Base-by-base conservation (phyloP, 2,113 vertebrate species). In the Parotia lawesii region DNA sequence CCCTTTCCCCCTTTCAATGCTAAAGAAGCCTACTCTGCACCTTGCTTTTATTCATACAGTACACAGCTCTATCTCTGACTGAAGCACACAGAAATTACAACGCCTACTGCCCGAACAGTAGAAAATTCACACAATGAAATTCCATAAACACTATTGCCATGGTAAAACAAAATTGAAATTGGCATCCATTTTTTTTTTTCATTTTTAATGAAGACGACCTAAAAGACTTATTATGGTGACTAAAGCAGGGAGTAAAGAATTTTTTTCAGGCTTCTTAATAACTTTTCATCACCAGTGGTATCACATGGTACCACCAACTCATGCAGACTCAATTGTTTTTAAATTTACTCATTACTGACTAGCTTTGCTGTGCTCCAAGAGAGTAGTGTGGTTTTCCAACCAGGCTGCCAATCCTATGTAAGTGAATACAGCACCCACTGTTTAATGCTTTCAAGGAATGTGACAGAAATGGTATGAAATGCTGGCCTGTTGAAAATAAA, bases 181-280 rank as follows among this genome's bases (percentile, higher is more conserved):
- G 69, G 70, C n/a, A 71, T 42, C 5, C 15, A 19, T 2, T 12
- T 3, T 15, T 44, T n/a, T 40, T 47, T 10, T 5, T 7, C 28
- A 28, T 33, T 94, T 87, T 82, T 51, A 82, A 60, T 81, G 35
- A 70, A 66, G 47, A 82, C 21, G 5, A 66, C 50, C 37, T 40
- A 54, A 22, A 80, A 64, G 21, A 74, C 71, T 75, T 42, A 86
- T 74, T 58, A 76, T 5, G 15, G 23, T 31, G 40, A 72, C 25
- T 69, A 75, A 11, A 91, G 29, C 38, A 91, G 29, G 11, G 21
- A 94, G 54, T 37, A 70, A 77, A 81, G 5, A 54, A 44, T 42
- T 89, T 89, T 89, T 85, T 94, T 89, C 69, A 80, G 23, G 60
- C 37, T 92, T 80, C 23, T 29, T 71, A 88, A 25, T 83, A 92